Evolutionary conservation across 1,140 invertebrate genomes (phyloP).

Genomic region (Danaus melanippus): DNA sequence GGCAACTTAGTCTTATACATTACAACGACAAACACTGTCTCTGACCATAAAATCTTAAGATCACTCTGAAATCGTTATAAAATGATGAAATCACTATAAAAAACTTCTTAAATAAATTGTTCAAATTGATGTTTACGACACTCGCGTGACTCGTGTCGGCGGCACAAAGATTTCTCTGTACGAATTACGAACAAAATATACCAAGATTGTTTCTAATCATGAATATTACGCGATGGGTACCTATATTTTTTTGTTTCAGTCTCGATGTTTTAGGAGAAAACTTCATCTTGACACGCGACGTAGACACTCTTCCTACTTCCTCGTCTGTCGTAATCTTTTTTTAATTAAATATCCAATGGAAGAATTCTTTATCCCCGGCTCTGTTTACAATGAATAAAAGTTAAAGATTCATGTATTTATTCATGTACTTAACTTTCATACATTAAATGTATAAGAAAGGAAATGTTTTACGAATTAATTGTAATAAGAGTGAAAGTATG

Average conservation of each 20-base stretch:
- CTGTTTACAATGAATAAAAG: too few relatives aligned
- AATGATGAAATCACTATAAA: too few relatives aligned
- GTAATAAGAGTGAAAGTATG: too few relatives aligned
- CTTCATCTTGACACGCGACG: slow-evolving; percentile 42
- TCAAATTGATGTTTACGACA: slow-evolving; percentile 32
- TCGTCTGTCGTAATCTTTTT: slow-evolving; percentile 15
- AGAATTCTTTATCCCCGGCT: too few relatives aligned
- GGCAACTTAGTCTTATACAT: too few relatives aligned
- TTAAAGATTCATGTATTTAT: too few relatives aligned
- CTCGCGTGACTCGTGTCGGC: slow-evolving; percentile 52
- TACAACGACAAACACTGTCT: too few relatives aligned
- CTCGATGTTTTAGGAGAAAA: slow-evolving; percentile 44
- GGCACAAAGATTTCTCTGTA: slow-evolving; percentile 50
- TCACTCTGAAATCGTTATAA: too few relatives aligned
- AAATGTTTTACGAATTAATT: too few relatives aligned
- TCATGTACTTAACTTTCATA: too few relatives aligned
- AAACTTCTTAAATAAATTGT: slow-evolving; percentile 22
- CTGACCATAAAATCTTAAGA: too few relatives aligned
- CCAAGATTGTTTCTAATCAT: slow-evolving; percentile 59
- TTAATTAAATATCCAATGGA: slow-evolving; percentile 7
- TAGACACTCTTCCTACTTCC: slow-evolving; percentile 15
- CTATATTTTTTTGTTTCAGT: slow-evolving; percentile 39
- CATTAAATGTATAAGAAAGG: too few relatives aligned
- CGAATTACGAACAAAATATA: slow-evolving; percentile 37
- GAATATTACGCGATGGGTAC: slow-evolving; percentile 44